Percentiles rank a stretch among this genome's conserved stretches.
These are phyloP conservation scores for Heliconius ismenius DNA, from an alignment of 2,888 invertebrate genomes.

Conservation along the genomic window DNA sequence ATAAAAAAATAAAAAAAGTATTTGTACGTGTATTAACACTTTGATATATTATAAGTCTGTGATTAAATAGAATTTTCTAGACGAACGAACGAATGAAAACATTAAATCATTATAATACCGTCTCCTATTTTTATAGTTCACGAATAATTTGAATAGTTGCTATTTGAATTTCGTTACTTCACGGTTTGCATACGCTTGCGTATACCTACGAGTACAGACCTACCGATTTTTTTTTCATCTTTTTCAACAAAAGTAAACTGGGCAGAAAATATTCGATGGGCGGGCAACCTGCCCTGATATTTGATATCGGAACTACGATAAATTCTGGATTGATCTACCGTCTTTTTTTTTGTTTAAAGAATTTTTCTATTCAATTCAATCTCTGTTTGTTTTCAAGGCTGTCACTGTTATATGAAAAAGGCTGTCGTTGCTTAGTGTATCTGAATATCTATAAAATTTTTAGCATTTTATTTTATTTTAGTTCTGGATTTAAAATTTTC, in stretches of 20 bases:
- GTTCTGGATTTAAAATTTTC: no score
- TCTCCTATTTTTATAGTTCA: not conserved
- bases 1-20: no score
- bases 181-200: slow-evolving; percentile 26
- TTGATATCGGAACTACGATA: slow-evolving; percentile 31
- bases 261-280: slow-evolving; percentile 44
- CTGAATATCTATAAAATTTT: not conserved
- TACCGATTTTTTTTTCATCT: slow-evolving; percentile 23
- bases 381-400: not conserved
- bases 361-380: slow-evolving; percentile 18
- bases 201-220: not conserved
- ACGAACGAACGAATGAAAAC: no score
- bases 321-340: slow-evolving; percentile 19
- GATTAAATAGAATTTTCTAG: no score
- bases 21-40: no score
- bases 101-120: not conserved
- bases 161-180: slow-evolving; percentile 39
- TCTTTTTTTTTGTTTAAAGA: slow-evolving; percentile 24
- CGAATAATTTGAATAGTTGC: slow-evolving; percentile 25
- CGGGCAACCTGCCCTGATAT: slow-evolving; percentile 33
- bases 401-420: slow-evolving; percentile 1
- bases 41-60: no score
- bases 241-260: slow-evolving; percentile 42
- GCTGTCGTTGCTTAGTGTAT: not conserved
- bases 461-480: no score